Evolutionary conservation across 2,797 vertebrate species (phyloP).

Genomic region (Lacerta viridis): DNA sequence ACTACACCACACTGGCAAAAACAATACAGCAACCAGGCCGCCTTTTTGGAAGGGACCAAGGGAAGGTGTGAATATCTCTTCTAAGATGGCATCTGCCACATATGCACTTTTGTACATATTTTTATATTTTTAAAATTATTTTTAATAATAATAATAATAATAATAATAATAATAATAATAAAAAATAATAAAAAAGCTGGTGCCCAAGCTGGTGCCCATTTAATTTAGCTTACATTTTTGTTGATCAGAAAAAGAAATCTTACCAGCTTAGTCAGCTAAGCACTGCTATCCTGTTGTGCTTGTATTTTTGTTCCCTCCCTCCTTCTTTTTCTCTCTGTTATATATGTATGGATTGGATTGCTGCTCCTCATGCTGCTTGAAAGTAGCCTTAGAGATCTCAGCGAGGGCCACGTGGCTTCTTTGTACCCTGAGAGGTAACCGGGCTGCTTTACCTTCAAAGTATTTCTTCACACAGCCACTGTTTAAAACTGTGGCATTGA

Average conservation of each 20-base stretch:
- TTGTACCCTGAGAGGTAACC: slow-evolving; percentile 1
- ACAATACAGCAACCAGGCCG: too few species aligned
- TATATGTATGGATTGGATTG: neutral
- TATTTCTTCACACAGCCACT: slow-evolving; percentile 33
- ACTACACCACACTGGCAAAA: too few species aligned
- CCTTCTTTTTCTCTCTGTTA: neutral
- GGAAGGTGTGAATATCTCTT: neutral
- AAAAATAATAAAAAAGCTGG: neutral
- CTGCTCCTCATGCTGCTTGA: slow-evolving; percentile 17
- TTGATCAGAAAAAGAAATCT: neutral
- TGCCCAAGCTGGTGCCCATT: neutral
- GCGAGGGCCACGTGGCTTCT: neutral
- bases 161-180: too few species aligned
- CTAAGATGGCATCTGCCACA: neutral
- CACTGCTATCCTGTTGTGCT: neutral
- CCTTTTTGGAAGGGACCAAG: neutral
- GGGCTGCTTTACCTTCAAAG: slow-evolving; percentile 24
- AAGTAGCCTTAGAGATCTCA: neutral
- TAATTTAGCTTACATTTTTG: neutral
- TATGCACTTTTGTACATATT: neutral
- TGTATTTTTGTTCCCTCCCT: neutral
- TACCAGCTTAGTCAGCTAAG: neutral
- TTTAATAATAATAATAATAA: too few species aligned
- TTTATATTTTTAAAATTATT: neutral
- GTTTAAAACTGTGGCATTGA: slow-evolving; percentile 47